These are phyloP conservation scores for Scolopax mira DNA, from an alignment of 2,113 vertebrate species.

Conservation along the genomic window DNA sequence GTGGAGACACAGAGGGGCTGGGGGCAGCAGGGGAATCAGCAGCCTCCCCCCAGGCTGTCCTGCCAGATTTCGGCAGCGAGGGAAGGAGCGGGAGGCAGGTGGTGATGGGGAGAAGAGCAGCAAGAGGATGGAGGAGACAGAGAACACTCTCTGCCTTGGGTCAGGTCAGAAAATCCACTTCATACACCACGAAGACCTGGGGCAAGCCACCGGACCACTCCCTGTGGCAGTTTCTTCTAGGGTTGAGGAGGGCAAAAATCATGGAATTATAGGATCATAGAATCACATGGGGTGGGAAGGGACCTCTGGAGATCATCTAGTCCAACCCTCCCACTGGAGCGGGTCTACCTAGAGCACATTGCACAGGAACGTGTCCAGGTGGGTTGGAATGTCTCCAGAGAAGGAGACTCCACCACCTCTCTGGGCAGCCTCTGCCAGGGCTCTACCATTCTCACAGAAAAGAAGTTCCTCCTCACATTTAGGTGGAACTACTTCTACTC, in stretches of 20 bases:
- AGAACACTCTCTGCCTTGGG: background rate
- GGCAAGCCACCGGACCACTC: background rate
- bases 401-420: too few relatives aligned
- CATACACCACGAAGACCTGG: background rate
- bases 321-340: too few relatives aligned
- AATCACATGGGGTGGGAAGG: too few relatives aligned
- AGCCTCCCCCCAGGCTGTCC: background rate
- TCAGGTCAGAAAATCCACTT: background rate
- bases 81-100: background rate
- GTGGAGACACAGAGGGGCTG: background rate
- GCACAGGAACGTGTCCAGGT: too few relatives aligned
- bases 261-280: too few relatives aligned
- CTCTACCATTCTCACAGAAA: too few relatives aligned
- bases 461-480: too few relatives aligned
- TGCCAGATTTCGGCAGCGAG: accelerated
- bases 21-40: background rate
- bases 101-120: background rate
- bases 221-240: background rate
- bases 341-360: too few relatives aligned
- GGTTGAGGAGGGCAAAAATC: background rate
- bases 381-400: too few relatives aligned
- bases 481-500: too few relatives aligned
- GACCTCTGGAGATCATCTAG: too few relatives aligned
- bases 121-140: background rate
- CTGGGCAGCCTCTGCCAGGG: too few relatives aligned